These are phyloP conservation scores for Podarcis raffonei DNA, from an alignment of 2,113 vertebrate genomes.

Conservation along the genomic window DNA sequence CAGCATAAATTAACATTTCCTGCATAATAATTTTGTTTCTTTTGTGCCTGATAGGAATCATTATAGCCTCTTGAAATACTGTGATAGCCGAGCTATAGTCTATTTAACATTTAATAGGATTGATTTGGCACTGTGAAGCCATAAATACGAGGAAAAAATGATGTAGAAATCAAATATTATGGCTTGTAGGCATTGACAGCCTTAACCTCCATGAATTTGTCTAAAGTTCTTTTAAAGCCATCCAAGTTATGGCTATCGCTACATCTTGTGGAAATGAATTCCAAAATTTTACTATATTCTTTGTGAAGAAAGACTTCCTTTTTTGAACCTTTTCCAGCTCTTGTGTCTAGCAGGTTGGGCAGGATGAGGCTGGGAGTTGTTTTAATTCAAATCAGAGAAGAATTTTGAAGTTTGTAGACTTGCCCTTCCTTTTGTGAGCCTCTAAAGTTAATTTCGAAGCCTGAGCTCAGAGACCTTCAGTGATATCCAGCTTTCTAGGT, in stretches of 20 bases:
- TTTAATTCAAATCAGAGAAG: background rate
- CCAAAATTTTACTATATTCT: too few species aligned
- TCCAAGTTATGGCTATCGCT: too few species aligned
- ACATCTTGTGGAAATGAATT: too few species aligned
- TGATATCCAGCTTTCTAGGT: background rate
- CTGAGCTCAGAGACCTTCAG: background rate
- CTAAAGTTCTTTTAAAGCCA: too few species aligned
- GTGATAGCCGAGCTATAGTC: background rate
- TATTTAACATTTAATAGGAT: constrained; percentile 9
- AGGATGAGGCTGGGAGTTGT: background rate
- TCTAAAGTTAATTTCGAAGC: background rate
- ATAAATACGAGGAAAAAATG: background rate
- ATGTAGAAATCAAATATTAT: background rate
- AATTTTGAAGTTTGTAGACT: background rate
- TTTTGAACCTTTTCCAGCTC: too few species aligned
- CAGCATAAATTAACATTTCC: background rate
- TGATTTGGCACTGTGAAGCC: constrained; percentile 10
- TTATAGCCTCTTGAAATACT: background rate
- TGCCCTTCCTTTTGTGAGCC: background rate
- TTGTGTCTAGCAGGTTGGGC: background rate
- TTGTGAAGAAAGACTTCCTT: too few species aligned
- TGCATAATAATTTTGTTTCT: background rate
- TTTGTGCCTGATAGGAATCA: background rate
- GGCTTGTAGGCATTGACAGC: too few species aligned
- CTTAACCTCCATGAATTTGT: too few species aligned